Percentiles rank a stretch among this genome's conserved stretches.
These are phyloP conservation scores for Noctuana brunneofusca DNA, from an alignment of 2,888 invertebrate species.

Conservation along the genomic window DNA sequence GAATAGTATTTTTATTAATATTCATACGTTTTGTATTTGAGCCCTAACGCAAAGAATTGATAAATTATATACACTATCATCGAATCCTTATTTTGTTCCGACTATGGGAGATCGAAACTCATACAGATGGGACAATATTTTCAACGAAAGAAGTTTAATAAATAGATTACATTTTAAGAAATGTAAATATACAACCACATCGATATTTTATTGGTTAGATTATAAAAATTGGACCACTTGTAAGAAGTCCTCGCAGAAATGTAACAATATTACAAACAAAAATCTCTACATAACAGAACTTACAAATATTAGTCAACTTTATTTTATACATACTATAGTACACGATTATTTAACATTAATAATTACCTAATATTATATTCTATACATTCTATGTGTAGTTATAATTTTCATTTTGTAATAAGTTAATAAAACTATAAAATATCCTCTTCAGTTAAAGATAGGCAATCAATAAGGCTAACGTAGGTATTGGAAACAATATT, in stretches of 20 bases:
- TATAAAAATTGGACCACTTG: conserved; percentile 82
- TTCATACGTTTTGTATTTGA: conserved; percentile 14
- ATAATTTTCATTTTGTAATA: conserved; percentile 80
- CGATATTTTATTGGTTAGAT: conserved; percentile 83
- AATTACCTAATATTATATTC: conserved; percentile 73
- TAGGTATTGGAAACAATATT: conserved; percentile 80
- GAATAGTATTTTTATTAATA: conserved; percentile 7
- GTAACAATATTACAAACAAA: conserved; percentile 83
- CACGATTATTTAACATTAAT: conserved; percentile 80
- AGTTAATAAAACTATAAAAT: conserved; percentile 83
- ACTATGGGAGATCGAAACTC: conserved; percentile 10
- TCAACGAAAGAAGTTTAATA: conserved; percentile 78
- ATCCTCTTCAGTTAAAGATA: conserved; percentile 79
- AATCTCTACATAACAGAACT: conserved; percentile 83
- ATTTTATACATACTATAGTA: conserved; percentile 81
- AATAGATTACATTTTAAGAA: conserved; percentile 81
- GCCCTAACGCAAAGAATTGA: conserved; percentile 1
- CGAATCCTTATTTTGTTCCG: conserved; percentile 1
- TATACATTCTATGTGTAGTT: conserved; percentile 81
- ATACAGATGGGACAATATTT: conserved; percentile 58
- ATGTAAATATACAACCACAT: conserved; percentile 83
- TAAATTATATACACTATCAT: conserved; percentile 14
- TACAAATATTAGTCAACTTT: conserved; percentile 82
- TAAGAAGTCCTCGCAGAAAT: conserved; percentile 77
- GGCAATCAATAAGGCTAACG: conserved; percentile 81